phyloP scores from a whole-genome alignment of 2,113 vertebrate species.

The Tinamus guttatus region DNA sequence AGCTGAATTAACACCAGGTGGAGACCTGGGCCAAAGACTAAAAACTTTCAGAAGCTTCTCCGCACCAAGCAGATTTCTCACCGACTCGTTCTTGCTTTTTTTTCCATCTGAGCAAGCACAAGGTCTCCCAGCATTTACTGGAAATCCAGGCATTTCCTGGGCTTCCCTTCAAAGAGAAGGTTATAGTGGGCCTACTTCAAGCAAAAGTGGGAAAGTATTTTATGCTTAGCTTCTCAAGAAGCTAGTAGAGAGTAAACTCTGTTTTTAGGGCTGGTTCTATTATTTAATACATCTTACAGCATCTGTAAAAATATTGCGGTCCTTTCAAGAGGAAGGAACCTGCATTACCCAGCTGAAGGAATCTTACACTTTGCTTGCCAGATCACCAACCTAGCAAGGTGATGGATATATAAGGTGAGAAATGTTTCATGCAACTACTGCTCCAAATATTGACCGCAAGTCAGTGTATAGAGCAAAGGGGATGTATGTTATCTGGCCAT shows the following conservation, averaged over 20 bases:
- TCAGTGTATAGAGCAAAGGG: not conserved
- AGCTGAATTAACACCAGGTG: not conserved
- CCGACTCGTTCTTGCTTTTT: not conserved
- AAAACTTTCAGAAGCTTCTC: not conserved
- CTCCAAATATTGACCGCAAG: not conserved
- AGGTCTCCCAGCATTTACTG: not conserved
- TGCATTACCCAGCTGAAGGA: not conserved
- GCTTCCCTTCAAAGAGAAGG: not conserved
- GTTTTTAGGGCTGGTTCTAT: not conserved
- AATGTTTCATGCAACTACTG: not conserved
- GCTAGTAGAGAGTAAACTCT: not conserved
- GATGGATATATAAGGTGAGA: not conserved
- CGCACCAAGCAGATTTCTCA: not conserved
- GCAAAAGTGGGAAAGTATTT: not conserved
- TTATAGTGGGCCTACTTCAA: not conserved
- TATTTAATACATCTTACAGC: not conserved
- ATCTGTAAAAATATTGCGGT: not conserved
- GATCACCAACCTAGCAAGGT: not conserved
- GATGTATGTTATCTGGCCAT: not conserved
- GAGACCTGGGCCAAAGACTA: slow-evolving; percentile 5
- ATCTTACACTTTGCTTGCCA: not conserved
- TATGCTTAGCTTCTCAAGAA: not conserved
- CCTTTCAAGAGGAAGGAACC: not conserved
- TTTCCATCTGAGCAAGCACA: not conserved
- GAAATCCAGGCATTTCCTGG: not conserved